A percentile compares a stretch with the other conserved stretches of the same genome.
phyloP scores from a whole-genome alignment of 2,888 invertebrate species.

The Ectemnius cavifrons region DNA sequence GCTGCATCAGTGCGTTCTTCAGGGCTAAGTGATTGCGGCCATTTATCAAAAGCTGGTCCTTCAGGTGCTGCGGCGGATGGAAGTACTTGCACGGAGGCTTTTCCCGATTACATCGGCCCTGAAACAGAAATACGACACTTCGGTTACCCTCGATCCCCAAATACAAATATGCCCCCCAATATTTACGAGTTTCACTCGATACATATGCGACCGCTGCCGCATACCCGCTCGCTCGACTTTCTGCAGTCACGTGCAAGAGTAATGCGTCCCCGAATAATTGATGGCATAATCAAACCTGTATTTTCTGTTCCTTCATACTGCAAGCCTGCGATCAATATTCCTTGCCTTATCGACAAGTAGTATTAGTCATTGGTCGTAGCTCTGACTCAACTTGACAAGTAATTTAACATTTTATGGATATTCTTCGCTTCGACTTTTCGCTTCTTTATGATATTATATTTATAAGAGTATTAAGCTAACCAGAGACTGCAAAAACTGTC shows the following conservation, averaged over 20 bases:
- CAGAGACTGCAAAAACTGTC: background rate
- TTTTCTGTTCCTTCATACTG: background rate
- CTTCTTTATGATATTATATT: too few species aligned
- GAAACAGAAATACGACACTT: constrained; percentile 74
- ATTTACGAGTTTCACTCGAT: background rate
- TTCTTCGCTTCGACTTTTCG: too few species aligned
- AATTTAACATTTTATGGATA: too few species aligned
- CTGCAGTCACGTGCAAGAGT: background rate
- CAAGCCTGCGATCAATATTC: background rate
- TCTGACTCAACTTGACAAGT: too few species aligned
- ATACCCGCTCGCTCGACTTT: background rate
- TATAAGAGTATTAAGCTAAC: constrained; percentile 5
- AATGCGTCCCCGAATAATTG: constrained; percentile 2
- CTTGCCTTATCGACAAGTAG: background rate
- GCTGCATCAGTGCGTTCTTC: constrained; percentile 98
- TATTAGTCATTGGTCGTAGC: too few species aligned
- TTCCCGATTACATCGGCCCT: constrained; percentile 99
- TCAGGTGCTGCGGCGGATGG: constrained; percentile 99
- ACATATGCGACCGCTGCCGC: background rate
- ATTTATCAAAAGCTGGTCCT: constrained; percentile 99
- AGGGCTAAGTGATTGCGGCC: constrained; percentile 99
- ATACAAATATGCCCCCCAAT: background rate
- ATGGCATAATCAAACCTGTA: constrained; percentile 1
- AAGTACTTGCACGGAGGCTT: constrained; percentile 99
- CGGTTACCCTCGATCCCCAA: constrained; percentile 1